These are phyloP conservation scores for Doryteuthis pealeii DNA, from an alignment of 1,140 invertebrate genomes.

Conservation along the genomic window DNA sequence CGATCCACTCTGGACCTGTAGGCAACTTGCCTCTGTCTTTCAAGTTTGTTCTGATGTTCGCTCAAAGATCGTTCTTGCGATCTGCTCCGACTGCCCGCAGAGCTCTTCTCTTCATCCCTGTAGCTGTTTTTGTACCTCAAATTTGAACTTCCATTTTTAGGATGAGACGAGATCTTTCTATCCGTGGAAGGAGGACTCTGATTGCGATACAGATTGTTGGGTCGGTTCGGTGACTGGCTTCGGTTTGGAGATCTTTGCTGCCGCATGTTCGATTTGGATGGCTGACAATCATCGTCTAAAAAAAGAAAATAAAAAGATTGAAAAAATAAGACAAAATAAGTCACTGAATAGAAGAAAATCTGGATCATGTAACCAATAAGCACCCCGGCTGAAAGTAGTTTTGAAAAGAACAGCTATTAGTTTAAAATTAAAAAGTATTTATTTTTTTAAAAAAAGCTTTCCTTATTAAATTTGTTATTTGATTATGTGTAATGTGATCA, in stretches of 20 bases:
- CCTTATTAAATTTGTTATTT: no score
- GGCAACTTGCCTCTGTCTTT: background rate
- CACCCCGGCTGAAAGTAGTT: no score
- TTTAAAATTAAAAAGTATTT: no score
- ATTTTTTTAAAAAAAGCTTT: no score
- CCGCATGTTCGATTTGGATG: background rate
- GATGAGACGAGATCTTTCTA: background rate
- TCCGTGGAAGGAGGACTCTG: background rate
- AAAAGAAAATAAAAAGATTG: background rate
- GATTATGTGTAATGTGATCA: no score
- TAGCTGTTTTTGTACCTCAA: background rate
- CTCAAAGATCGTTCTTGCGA: slow-evolving; percentile 1
- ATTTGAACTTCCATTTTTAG: background rate
- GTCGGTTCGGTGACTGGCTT: background rate
- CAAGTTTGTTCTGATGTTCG: background rate
- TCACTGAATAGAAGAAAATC: no score
- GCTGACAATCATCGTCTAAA: background rate
- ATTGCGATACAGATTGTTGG: background rate
- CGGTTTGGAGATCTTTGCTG: background rate
- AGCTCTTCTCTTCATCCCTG: slow-evolving; percentile 6
- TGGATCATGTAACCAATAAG: no score
- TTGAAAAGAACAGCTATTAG: no score
- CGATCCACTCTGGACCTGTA: background rate
- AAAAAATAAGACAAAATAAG: no score
- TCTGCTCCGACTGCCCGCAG: background rate